Evolutionary conservation across 2,888 invertebrate species (phyloP), one percentile per base, ranked within the genome.

Genomic region (Erynnis tages): DNA sequence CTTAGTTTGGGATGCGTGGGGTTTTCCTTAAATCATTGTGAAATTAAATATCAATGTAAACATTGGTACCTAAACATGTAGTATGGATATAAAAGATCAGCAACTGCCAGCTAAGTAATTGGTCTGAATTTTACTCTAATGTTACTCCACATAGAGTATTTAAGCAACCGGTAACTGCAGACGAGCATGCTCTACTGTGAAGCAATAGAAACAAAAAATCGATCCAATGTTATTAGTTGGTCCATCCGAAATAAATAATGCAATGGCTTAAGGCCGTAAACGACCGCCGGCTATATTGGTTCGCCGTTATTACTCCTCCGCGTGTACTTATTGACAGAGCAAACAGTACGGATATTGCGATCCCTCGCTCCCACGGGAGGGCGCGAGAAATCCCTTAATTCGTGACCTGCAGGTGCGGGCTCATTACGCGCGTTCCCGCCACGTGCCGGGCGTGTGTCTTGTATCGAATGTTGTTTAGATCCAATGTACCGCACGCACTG

Each of bases 301-400:
- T 71, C 55, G 68, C 73, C 69, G 66, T 75, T 82, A 85, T 83
- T 82, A 70, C 76, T 69, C 65, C 63, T 67, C 55, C 61, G 69
- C 60, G 67, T 66, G 71, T 63, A 57, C 59, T 62, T 86, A 87
- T 87, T 83, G 84, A 82, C 82, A 70, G 73, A 77, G 71, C 69
- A 83, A 85, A 84, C 80, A 79, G 65, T 72, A 70, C 72, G 69
- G 66, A 69, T 71, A 69, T 54, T 69, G 63, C 54, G 60, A 59
- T 63, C 72, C 71, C 76, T 75, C 67, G 73, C 76, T 88, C 88
- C 86, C 88, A 88, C 87, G 88, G 83, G 88, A 86, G 87, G 88
- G 88, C 83, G 88, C 85, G 84, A 87, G 82, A 88, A 86, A 88
- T 88, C 88, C 87, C 80, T 78, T 87, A 88, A 89, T 87, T 79